Evolutionary conservation across 1,140 invertebrate genomes (phyloP).

Genomic region (Frieseomelitta varia): DNA sequence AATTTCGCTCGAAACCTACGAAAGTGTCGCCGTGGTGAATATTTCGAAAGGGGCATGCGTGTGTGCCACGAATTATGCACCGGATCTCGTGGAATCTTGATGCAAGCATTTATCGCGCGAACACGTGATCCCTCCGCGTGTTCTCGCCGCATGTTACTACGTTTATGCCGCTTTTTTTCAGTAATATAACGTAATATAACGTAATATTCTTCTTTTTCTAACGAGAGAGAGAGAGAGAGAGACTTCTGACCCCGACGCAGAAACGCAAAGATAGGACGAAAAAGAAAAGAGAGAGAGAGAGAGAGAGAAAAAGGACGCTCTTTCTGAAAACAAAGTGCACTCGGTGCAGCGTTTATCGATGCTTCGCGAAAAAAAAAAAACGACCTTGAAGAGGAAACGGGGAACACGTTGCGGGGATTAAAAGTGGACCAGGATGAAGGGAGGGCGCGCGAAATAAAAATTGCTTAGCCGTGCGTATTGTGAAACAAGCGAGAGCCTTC

Average conservation of each 20-base stretch:
- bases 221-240: too few relatives aligned
- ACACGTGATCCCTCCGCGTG: not conserved
- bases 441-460: conserved; percentile 26
- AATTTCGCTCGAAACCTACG: not conserved
- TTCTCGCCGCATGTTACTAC: not conserved
- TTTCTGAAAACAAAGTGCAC: conserved; percentile 2
- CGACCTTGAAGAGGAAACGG: too few relatives aligned
- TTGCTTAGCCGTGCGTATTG: conserved; percentile 1
- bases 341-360: conserved; percentile 2
- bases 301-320: too few relatives aligned
- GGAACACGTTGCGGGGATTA: not conserved
- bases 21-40: not conserved
- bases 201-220: not conserved
- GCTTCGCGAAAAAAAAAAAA: not conserved
- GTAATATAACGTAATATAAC: conserved; percentile 8
- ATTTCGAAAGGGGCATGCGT: not conserved
- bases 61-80: conserved; percentile 3
- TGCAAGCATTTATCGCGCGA: not conserved
- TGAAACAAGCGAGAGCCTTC: conserved; percentile 5
- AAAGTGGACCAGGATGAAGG: not conserved
- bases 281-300: too few relatives aligned
- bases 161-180: not conserved
- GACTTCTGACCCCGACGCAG: not conserved
- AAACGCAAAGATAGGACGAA: too few relatives aligned
- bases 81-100: not conserved